These are phyloP conservation scores for Oostethus manadensis DNA, from an alignment of 2,113 vertebrate species.

Conservation along the genomic window DNA sequence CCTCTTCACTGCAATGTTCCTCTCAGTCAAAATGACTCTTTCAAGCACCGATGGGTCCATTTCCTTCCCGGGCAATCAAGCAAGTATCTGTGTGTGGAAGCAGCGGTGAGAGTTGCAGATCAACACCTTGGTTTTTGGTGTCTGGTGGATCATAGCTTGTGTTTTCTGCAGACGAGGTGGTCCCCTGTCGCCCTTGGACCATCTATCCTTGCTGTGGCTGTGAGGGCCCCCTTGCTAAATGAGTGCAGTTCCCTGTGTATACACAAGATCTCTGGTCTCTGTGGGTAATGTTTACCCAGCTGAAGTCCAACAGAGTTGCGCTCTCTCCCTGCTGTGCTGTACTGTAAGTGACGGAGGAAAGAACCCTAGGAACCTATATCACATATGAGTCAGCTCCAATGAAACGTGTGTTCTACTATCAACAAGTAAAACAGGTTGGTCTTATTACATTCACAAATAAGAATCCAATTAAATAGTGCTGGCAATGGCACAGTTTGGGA, in stretches of 20 bases:
- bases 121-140: neutral
- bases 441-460: no score
- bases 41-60: slow-evolving; percentile 44
- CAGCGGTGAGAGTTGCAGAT: slow-evolving; percentile 3
- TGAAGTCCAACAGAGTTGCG: slow-evolving; percentile 67
- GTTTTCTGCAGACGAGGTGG: slow-evolving; percentile 32
- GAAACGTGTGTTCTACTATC: no score
- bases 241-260: slow-evolving; percentile 60
- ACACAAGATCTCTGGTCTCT: slow-evolving; percentile 68
- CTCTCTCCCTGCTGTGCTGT: slow-evolving; percentile 46
- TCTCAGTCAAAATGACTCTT: slow-evolving; percentile 42
- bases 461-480: no score
- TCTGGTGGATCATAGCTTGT: slow-evolving; percentile 15
- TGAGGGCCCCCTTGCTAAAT: slow-evolving; percentile 42
- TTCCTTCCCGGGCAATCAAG: slow-evolving; percentile 31
- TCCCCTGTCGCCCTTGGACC: slow-evolving; percentile 38
- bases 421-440: no score
- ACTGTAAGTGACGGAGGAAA: slow-evolving; percentile 37
- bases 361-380: slow-evolving; percentile 36
- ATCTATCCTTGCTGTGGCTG: slow-evolving; percentile 41
- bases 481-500: no score
- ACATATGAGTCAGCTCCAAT: slow-evolving; percentile 7
- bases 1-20: slow-evolving; percentile 39
- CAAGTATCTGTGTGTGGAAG: slow-evolving; percentile 3
- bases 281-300: slow-evolving; percentile 73